A percentile compares a stretch with the other conserved stretches of the same genome.
Conservation (phyloP, 1,140 invertebrate genomes). For the Calephelis virginiensis region DNA sequence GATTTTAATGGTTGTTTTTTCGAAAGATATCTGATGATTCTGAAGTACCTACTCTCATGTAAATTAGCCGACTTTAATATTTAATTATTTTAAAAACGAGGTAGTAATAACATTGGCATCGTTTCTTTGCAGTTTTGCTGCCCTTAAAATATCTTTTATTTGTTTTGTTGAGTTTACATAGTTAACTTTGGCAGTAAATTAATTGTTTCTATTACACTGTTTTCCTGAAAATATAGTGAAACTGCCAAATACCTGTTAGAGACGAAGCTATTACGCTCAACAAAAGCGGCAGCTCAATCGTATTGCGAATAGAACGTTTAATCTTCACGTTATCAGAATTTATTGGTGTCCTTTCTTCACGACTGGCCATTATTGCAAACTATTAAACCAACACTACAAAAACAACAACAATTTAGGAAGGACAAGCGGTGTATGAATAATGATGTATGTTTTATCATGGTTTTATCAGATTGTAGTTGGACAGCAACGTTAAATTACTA, state of each 20-base stretch:
- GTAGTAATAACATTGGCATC: too few relatives aligned
- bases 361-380: neutral
- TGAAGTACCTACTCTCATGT: too few relatives aligned
- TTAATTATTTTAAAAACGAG: too few relatives aligned
- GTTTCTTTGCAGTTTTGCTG: too few relatives aligned
- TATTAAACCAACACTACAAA: neutral
- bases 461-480: neutral
- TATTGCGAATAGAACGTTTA: neutral
- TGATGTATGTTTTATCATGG: neutral
- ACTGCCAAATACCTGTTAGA: neutral
- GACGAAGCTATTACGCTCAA: neutral
- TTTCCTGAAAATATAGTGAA: too few relatives aligned
- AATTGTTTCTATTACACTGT: too few relatives aligned
- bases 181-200: too few relatives aligned
- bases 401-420: constrained; percentile 1
- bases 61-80: too few relatives aligned
- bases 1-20: too few relatives aligned
- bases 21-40: too few relatives aligned
- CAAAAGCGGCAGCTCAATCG: constrained; percentile 5
- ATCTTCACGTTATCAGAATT: neutral
- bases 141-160: too few relatives aligned
- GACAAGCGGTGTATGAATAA: neutral
- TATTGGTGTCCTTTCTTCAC: neutral
- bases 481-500: constrained; percentile 1
- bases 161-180: too few relatives aligned